A percentile compares a stretch with the other conserved stretches of the same genome.
Evolutionary conservation across 2,113 vertebrate genomes (phyloP).

Genomic region (Andinoacara biseriatus): DNA sequence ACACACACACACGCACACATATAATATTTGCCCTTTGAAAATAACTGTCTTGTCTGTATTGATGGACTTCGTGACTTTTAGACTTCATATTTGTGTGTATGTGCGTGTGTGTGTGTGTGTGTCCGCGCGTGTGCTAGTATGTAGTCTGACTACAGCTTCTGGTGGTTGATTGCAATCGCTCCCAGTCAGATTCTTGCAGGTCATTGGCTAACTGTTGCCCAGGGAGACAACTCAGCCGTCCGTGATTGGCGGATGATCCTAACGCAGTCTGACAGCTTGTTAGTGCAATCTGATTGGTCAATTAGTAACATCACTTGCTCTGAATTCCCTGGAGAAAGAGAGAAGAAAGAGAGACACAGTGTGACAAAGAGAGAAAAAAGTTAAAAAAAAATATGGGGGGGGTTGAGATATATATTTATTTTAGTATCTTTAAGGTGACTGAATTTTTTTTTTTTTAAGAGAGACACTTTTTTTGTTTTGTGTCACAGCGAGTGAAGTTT

Average conservation of each 20-base stretch:
- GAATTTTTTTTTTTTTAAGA: not conserved
- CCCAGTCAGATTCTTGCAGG: constrained; percentile 73
- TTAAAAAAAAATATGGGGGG: not conserved
- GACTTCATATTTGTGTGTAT: constrained; percentile 33
- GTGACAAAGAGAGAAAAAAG: not conserved
- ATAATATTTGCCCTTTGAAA: constrained; percentile 33
- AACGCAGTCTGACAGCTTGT: constrained; percentile 75
- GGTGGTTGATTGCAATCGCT: constrained; percentile 58
- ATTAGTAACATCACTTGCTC: constrained; percentile 75
- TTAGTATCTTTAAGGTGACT: not conserved
- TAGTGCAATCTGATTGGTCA: constrained; percentile 82
- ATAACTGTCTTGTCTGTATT: constrained; percentile 24
- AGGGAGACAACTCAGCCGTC: constrained; percentile 71
- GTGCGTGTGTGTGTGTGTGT: constrained; percentile 26
- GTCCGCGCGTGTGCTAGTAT: not conserved
- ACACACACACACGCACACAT: constrained; percentile 24
- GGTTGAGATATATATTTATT: constrained; percentile 13
- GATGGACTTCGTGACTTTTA: constrained; percentile 25
- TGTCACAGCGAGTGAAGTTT: not conserved
- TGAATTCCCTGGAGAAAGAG: constrained; percentile 45
- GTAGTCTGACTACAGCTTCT: constrained; percentile 48
- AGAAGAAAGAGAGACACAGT: not conserved
- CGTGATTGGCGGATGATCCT: constrained; percentile 72
- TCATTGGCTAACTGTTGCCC: constrained; percentile 81
- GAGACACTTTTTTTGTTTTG: not conserved